Evolutionary conservation across 2,113 vertebrate genomes (phyloP).

Genomic region (Dicaeum eximium): DNA sequence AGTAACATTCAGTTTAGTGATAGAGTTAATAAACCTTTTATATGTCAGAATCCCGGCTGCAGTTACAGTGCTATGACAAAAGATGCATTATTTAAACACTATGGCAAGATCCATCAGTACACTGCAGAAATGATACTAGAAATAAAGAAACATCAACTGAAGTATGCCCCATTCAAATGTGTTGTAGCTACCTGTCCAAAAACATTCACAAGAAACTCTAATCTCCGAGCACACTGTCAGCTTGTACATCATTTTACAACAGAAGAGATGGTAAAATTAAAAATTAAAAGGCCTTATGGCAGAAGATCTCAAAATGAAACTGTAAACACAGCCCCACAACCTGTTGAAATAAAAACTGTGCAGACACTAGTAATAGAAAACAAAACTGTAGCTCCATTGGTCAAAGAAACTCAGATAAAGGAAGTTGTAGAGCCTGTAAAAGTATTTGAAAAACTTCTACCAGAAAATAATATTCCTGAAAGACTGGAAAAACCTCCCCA

Average conservation of each 20-base stretch:
- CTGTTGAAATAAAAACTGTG: slow-evolving; percentile 62
- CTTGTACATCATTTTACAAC: slow-evolving; percentile 86
- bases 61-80: slow-evolving; percentile 87
- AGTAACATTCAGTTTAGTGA: slow-evolving; percentile 67
- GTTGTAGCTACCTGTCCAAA: slow-evolving; percentile 86
- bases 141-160: slow-evolving; percentile 88
- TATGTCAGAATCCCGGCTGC: slow-evolving; percentile 84
- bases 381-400: slow-evolving; percentile 28
- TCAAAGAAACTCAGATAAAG: slow-evolving; percentile 30
- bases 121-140: slow-evolving; percentile 86
- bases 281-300: slow-evolving; percentile 81
- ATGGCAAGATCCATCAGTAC: slow-evolving; percentile 88
- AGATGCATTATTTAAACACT: slow-evolving; percentile 91
- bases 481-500: slow-evolving; percentile 61
- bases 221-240: slow-evolving; percentile 90
- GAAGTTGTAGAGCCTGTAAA: slow-evolving; percentile 46
- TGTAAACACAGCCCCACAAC: not conserved
- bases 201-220: slow-evolving; percentile 95
- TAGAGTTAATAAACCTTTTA: slow-evolving; percentile 81
- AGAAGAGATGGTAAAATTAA: slow-evolving; percentile 87
- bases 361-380: slow-evolving; percentile 47
- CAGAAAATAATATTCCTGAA: slow-evolving; percentile 67
- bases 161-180: slow-evolving; percentile 92
- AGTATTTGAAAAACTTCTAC: slow-evolving; percentile 52
- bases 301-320: slow-evolving; percentile 74